Evolutionary conservation across 2,888 invertebrate genomes (phyloP).

Genomic region (Branchellion lobata): DNA sequence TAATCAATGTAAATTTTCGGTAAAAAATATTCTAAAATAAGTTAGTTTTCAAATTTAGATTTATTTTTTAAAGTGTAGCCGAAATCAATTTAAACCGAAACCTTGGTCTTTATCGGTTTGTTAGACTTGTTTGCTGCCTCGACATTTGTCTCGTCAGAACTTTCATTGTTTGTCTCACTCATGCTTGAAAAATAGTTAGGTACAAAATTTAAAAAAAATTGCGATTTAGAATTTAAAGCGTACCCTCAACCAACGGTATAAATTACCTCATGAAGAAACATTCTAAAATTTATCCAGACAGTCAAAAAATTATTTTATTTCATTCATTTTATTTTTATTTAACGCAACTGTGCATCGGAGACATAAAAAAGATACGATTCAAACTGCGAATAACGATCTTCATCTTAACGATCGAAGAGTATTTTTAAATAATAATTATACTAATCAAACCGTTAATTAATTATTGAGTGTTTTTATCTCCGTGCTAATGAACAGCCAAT

Average conservation of each 20-base stretch:
- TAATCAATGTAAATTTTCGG: no score
- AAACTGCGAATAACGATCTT: not conserved
- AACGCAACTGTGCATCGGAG: not conserved
- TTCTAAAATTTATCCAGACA: not conserved
- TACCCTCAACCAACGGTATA: no score
- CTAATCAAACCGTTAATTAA: not conserved
- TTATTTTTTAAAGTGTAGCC: no score
- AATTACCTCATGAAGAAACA: conserved; percentile 2
- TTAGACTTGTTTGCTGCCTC: not conserved
- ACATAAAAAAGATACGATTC: not conserved
- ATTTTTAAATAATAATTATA: not conserved
- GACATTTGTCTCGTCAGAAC: not conserved
- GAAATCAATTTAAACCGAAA: not conserved
- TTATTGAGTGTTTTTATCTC: not conserved
- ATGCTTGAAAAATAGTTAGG: not conserved
- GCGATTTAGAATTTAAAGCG: no score
- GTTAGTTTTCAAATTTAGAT: no score
- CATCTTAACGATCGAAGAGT: not conserved
- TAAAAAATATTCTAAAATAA: no score
- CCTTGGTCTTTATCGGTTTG: not conserved
- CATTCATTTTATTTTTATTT: not conserved
- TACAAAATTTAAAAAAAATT: no score
- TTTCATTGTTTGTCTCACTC: conserved; percentile 10
- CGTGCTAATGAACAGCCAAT: not conserved
- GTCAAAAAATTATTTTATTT: not conserved